Evolutionary conservation across 2,888 invertebrate genomes (phyloP).

Genomic region (Brachyopa scutellaris): DNA sequence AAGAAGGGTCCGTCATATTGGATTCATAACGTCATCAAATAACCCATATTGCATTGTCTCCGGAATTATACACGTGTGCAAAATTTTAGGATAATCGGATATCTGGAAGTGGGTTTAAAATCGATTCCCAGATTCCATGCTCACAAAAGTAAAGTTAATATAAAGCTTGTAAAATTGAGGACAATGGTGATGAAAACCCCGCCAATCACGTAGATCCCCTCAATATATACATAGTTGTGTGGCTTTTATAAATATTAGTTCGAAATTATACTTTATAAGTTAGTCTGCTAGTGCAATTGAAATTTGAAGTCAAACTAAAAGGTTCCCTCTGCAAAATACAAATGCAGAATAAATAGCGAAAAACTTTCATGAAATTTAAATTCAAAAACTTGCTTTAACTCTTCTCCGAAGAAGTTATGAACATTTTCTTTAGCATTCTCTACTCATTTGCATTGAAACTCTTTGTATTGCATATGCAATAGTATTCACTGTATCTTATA

Average conservation of each 20-base stretch:
- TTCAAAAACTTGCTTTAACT: conserved; percentile 42
- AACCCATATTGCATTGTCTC: too few relatives aligned
- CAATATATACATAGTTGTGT: too few relatives aligned
- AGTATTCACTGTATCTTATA: background rate
- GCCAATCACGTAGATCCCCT: too few relatives aligned
- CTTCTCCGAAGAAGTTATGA: conserved; percentile 6
- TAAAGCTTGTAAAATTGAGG: too few relatives aligned
- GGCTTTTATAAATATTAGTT: conserved; percentile 22
- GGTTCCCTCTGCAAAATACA: background rate
- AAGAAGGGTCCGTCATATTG: too few relatives aligned
- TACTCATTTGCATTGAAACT: conserved; percentile 16
- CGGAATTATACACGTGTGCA: too few relatives aligned
- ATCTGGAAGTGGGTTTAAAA: too few relatives aligned
- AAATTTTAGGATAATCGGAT: too few relatives aligned
- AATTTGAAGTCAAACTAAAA: conserved; percentile 10
- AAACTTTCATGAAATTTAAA: conserved; percentile 36
- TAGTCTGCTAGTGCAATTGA: conserved; percentile 5
- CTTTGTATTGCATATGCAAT: conserved; percentile 7
- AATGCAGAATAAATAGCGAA: conserved; percentile 36
- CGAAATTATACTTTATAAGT: conserved; percentile 5
- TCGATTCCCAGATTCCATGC: too few relatives aligned
- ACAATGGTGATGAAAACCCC: too few relatives aligned
- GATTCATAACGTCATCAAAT: too few relatives aligned
- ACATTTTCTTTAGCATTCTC: background rate
- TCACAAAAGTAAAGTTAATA: too few relatives aligned